phyloP scores from a whole-genome alignment of 35 echinoderm and acorn worm species.

The Ophiothrix spiculata region DNA sequence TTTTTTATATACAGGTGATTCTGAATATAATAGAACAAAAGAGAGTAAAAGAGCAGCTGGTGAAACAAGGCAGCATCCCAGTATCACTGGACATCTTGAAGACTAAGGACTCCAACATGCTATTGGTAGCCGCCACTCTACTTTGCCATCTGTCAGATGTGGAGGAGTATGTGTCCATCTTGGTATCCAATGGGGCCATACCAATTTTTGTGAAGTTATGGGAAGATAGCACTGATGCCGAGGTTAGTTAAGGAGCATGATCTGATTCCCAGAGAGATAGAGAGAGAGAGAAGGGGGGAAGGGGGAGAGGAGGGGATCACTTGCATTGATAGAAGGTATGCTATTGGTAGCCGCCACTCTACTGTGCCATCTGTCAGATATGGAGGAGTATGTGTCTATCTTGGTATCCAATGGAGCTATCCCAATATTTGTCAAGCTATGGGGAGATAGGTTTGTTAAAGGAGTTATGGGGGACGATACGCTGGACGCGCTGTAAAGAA shows the following conservation, averaged over 20 bases:
- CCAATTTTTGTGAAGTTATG: slow-evolving; percentile 74
- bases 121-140: slow-evolving; percentile 55
- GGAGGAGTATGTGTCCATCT: slow-evolving; percentile 48
- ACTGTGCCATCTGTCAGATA: slow-evolving; percentile 64
- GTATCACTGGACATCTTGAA: slow-evolving; percentile 65
- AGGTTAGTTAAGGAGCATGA: background rate
- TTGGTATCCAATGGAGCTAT: slow-evolving; percentile 74
- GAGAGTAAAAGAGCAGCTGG: slow-evolving; percentile 76
- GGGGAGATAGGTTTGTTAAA: slow-evolving; percentile 70
- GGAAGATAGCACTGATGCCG: slow-evolving; percentile 56
- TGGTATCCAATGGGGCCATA: slow-evolving; percentile 74
- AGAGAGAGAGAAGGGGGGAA: too few relatives aligned
- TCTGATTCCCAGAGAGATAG: too few relatives aligned
- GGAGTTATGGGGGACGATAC: too few relatives aligned
- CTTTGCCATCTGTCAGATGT: slow-evolving; percentile 68
- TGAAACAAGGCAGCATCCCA: slow-evolving; percentile 77
- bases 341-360: slow-evolving; percentile 57
- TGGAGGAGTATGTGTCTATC: slow-evolving; percentile 55
- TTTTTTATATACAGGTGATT: slow-evolving; percentile 35
- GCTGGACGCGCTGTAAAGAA: too few relatives aligned
- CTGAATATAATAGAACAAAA: slow-evolving; percentile 67
- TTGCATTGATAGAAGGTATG: too few relatives aligned
- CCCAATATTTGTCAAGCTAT: slow-evolving; percentile 68
- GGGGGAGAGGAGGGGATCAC: too few relatives aligned
- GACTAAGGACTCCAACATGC: slow-evolving; percentile 52